Conservation (phyloP, 2,888 invertebrate species). For the Junonia oenone region DNA sequence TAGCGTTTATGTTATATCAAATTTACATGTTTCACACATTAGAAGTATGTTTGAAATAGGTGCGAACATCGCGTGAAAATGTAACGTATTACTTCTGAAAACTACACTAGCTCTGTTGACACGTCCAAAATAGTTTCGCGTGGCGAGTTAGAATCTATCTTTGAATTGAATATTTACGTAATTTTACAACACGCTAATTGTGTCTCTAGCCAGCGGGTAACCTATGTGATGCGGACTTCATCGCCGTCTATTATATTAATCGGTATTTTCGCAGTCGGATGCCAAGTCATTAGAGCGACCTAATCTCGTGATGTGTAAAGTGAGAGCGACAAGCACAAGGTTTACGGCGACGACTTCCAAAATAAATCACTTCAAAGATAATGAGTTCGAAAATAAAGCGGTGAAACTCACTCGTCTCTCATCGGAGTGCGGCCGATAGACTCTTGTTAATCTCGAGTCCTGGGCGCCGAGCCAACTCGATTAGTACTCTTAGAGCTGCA, state of each 20-base stretch:
- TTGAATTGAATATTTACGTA: slow-evolving; percentile 50
- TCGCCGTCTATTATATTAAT: slow-evolving; percentile 59
- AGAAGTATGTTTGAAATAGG: neutral
- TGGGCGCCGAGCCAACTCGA: slow-evolving; percentile 65
- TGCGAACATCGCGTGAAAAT: neutral
- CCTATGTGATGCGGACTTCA: slow-evolving; percentile 56
- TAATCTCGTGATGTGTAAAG: slow-evolving; percentile 60
- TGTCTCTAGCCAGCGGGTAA: slow-evolving; percentile 38
- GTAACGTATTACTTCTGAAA: neutral
- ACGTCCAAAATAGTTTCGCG: slow-evolving; percentile 36
- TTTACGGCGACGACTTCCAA: slow-evolving; percentile 43
- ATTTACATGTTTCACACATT: neutral
- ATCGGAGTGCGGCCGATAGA: slow-evolving; percentile 59
- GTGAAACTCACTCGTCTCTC: slow-evolving; percentile 65
- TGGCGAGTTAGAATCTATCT: slow-evolving; percentile 46
- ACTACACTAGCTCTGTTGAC: neutral
- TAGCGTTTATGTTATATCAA: slow-evolving; percentile 34
- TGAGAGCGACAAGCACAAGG: slow-evolving; percentile 29
- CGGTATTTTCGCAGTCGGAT: slow-evolving; percentile 45
- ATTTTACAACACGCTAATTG: slow-evolving; percentile 58
- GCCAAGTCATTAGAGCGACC: slow-evolving; percentile 66
- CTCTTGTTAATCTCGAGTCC: slow-evolving; percentile 46
- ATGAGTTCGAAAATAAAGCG: slow-evolving; percentile 75
- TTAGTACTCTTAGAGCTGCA: slow-evolving; percentile 45
- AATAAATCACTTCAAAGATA: slow-evolving; percentile 76